phyloP scores from a whole-genome alignment of 2,888 invertebrate species.

The Drosophila mercatorum region DNA sequence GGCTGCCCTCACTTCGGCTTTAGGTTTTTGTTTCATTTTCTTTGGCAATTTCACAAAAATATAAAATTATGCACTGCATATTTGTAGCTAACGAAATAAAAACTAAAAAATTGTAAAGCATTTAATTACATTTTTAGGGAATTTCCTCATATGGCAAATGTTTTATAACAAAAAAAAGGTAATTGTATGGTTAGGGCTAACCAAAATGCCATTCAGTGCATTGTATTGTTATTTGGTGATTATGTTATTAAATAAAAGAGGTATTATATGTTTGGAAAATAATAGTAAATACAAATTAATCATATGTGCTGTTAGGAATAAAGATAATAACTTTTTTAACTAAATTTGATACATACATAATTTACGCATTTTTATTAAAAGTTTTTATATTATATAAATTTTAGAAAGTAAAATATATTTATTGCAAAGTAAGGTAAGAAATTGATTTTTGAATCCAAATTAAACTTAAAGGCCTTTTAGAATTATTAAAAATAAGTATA shows the following conservation, averaged over 20 bases:
- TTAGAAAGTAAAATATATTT: too few relatives aligned
- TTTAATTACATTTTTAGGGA: slow-evolving; percentile 14
- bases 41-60: slow-evolving; percentile 13
- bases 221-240: background rate
- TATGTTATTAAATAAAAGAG: background rate
- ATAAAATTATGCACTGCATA: slow-evolving; percentile 23
- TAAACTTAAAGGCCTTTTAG: too few relatives aligned
- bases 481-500: too few relatives aligned
- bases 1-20: slow-evolving; percentile 4
- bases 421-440: too few relatives aligned
- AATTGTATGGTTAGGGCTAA: background rate
- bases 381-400: too few relatives aligned
- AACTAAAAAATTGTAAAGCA: slow-evolving; percentile 6
- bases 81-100: slow-evolving; percentile 10
- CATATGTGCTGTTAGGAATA: background rate
- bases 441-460: too few relatives aligned
- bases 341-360: background rate
- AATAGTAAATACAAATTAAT: background rate
- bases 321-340: background rate
- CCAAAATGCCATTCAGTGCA: background rate
- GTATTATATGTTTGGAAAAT: background rate
- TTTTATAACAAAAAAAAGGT: background rate
- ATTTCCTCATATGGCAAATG: slow-evolving; percentile 18
- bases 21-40: slow-evolving; percentile 13
- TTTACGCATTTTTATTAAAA: too few relatives aligned